Percentiles rank a stretch among this genome's conserved stretches.
Evolutionary conservation across 1,140 invertebrate genomes (phyloP).

Genomic region (Galleria mellonella): DNA sequence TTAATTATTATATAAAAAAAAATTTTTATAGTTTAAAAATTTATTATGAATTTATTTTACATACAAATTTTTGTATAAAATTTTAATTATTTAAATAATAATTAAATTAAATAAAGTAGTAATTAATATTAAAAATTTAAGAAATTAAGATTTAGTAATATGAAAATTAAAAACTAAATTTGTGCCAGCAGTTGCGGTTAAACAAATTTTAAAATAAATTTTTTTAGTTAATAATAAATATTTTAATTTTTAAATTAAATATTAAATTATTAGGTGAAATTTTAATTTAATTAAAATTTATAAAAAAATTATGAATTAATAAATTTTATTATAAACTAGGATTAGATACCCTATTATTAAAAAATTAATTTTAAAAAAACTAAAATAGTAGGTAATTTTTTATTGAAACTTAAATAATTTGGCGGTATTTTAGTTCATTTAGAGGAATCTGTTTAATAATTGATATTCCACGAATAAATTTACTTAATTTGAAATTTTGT

Average conservation of each 20-base stretch:
- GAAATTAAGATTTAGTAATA: slow-evolving; percentile 60
- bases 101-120: slow-evolving; percentile 30
- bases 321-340: slow-evolving; percentile 72
- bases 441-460: slow-evolving; percentile 77
- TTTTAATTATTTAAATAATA: slow-evolving; percentile 35
- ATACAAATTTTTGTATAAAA: slow-evolving; percentile 58
- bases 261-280: slow-evolving; percentile 38
- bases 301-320: slow-evolving; percentile 30
- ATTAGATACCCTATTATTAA: slow-evolving; percentile 81
- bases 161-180: slow-evolving; percentile 58
- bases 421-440: slow-evolving; percentile 75
- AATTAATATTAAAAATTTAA: slow-evolving; percentile 59
- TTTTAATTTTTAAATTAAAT: slow-evolving; percentile 47
- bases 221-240: slow-evolving; percentile 33
- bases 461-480: slow-evolving; percentile 74
- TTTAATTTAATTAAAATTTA: slow-evolving; percentile 45
- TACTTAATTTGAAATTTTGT: slow-evolving; percentile 73
- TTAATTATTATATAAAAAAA: slow-evolving; percentile 31
- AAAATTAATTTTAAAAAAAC: slow-evolving; percentile 45
- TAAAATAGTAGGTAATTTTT: slow-evolving; percentile 69
- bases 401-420: slow-evolving; percentile 75
- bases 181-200: slow-evolving; percentile 77
- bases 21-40: slow-evolving; percentile 47
- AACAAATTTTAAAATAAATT: slow-evolving; percentile 45
- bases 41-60: slow-evolving; percentile 52